Percentiles rank a stretch among this genome's conserved stretches.
These are phyloP conservation scores for Garra rufa DNA, from an alignment of 2,113 vertebrate genomes.

Conservation along the genomic window DNA sequence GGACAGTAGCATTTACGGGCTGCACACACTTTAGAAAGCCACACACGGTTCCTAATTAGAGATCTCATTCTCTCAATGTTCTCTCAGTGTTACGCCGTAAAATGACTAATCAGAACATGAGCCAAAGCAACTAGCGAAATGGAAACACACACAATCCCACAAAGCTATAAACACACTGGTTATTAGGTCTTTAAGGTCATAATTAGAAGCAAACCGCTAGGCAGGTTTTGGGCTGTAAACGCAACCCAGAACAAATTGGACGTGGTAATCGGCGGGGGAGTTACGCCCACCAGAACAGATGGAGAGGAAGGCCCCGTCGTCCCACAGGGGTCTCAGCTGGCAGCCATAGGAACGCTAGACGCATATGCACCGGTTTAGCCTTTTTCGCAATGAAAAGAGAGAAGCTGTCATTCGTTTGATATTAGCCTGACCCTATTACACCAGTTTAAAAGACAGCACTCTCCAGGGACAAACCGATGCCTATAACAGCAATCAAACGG, in stretches of 20 bases:
- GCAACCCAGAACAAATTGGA: constrained; percentile 48
- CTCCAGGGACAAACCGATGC: constrained; percentile 37
- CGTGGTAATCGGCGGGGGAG: background rate
- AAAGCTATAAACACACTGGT: constrained; percentile 41
- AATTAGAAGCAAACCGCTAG: constrained; percentile 48
- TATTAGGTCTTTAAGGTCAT: constrained; percentile 48
- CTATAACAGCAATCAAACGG: constrained; percentile 37
- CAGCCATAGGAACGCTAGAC: constrained; percentile 51
- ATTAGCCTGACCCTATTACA: constrained; percentile 44
- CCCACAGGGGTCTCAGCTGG: constrained; percentile 50
- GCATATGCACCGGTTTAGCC: constrained; percentile 23
- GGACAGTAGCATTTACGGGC: constrained; percentile 18
- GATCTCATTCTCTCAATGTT: constrained; percentile 16
- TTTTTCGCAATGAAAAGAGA: constrained; percentile 22
- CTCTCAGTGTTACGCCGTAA: constrained; percentile 33
- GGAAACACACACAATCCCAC: constrained; percentile 29
- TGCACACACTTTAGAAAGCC: constrained; percentile 40
- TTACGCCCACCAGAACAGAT: constrained; percentile 47
- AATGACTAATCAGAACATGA: constrained; percentile 53
- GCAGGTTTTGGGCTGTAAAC: constrained; percentile 51
- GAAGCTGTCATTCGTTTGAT: constrained; percentile 43
- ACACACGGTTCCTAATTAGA: constrained; percentile 60
- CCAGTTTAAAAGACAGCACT: constrained; percentile 27
- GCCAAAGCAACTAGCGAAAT: constrained; percentile 30
- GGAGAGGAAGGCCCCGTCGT: constrained; percentile 51